Evolutionary conservation across 1,140 invertebrate genomes (phyloP), one percentile per base, ranked within the genome.

Genomic region (Chironomus tepperi): DNA sequence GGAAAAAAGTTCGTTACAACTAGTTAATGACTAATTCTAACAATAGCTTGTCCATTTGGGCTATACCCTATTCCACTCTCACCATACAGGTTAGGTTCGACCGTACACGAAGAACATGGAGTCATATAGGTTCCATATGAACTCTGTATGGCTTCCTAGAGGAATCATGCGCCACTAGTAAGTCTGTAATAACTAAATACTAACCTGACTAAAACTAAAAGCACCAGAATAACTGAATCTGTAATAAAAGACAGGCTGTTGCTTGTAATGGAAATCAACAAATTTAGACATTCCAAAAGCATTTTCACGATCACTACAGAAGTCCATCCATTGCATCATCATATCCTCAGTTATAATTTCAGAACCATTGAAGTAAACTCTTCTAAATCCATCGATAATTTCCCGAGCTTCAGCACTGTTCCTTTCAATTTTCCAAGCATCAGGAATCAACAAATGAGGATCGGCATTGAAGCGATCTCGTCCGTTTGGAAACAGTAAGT

Each of bases 191-290:
- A 57, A 57, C 15, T 47, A 10, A 7, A 10, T 15, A 15, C 15
- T 12, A 15, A 57, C 47, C 47, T 57, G 12, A 57, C 10, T 43
- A 8, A 74, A n/a, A 74, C 43, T 74, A 7, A 74, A 74, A 3
- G 18, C 10, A 16, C 73, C 73, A 47, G n/a, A 16, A 74, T 43
- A 74, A 8, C 73, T 74, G 43, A 74, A 74, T 42, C 57, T 74
- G 19, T 74, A 74, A 43, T 74, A 74, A 19, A 21, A 74, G n/a
- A 74, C 73, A 7, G 73, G 73, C 24, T 74, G 73, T 7, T 47
- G 21, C 9, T 24, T 47, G 3, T 42, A 43, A 74, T 74, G 73
- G 18, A 47, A 19, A 47, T 24, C n/a, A 21, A 43, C 73, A 12
- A 43, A 47, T 57, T 19, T n/a, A 57, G 42, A 42, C 7, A 74